Base-by-base conservation (phyloP, 2,797 vertebrate species). In the Danio kyathit region DNA sequence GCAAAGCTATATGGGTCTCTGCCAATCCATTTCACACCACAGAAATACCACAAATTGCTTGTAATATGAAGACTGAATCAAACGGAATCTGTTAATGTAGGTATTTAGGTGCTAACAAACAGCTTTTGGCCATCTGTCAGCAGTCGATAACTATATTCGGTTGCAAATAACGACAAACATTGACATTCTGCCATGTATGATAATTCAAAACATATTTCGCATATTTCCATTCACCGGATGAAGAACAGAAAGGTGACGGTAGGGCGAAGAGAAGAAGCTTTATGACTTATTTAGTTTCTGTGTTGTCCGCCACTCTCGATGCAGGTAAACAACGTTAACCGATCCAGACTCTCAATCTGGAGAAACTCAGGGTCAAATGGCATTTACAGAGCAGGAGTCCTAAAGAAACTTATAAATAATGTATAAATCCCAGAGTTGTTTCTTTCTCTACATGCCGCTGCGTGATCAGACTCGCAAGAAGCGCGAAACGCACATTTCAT, bases 361-460 rank as follows among this genome's bases (percentile, higher is more conserved):
- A 57, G 69, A 84, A 85, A 78, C 61, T 57, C 61, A 48, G 60
- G 69, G 79, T 73, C 81, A 82, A 82, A 85, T 75, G 81, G 49
- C 74, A 74, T 77, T 85, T 74, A 69, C 72, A 83, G 79, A 85
- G 48, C 83, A 80, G 63, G 79, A 83, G 83, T 80, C 71, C 52
- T 52, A 61, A 65, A 63, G 85, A 82, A 82, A 76, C 67, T 2
- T 0, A 80, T 80, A 67, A 71, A 85, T 87, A 82, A 87, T 49
- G 79, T n/a, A 80, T 85, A 71, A 82, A 76, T 19, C 44, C 41
- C 54, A 73, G 69, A 7, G 16, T 48, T 57, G 60, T 77, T 76
- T 19, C 80, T 43, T 69, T 86, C 79, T 71, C 41, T 54, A 29
- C 65, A 83, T 49, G 49, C 38, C 57, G 6, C 19, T 19, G 61